Percentiles rank a stretch among this genome's conserved stretches.
These are phyloP conservation scores for Octopus sinensis DNA, from an alignment of 1,140 invertebrate genomes.

Conservation along the genomic window DNA sequence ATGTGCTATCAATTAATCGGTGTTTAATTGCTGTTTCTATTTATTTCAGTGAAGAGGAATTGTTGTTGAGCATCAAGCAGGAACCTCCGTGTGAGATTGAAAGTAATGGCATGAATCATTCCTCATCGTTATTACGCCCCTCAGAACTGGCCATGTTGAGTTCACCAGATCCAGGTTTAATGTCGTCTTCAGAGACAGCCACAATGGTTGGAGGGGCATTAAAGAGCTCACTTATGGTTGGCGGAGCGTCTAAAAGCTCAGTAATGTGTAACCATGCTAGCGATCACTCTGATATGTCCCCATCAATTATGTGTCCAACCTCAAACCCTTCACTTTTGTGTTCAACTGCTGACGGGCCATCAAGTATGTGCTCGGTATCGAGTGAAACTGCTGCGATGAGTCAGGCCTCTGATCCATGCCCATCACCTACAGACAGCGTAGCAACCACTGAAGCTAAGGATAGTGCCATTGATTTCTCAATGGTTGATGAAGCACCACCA, in stretches of 20 bases:
- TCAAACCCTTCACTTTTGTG: not conserved
- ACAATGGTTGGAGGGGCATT: not conserved
- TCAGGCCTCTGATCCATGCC: not conserved
- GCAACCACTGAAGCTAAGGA: not conserved
- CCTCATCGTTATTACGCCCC: not conserved
- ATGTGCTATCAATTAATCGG: too few species aligned
- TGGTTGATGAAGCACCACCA: not conserved
- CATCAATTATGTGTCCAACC: not conserved
- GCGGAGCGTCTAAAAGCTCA: not conserved
- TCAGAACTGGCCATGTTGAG: not conserved
- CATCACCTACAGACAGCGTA: not conserved
- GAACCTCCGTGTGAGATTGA: slow-evolving; percentile 13
- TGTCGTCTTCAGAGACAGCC: not conserved
- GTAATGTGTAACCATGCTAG: not conserved
- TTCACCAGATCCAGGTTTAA: not conserved
- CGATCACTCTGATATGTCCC: not conserved
- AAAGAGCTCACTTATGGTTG: not conserved
- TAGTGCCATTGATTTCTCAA: slow-evolving; percentile 5
- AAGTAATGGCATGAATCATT: not conserved
- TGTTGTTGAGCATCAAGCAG: slow-evolving; percentile 32
- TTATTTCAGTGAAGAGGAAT: slow-evolving; percentile 27
- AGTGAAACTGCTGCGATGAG: not conserved
- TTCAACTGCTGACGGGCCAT: not conserved
- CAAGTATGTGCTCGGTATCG: too few species aligned
- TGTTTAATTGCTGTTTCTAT: too few species aligned